Percentiles rank a stretch among this genome's conserved stretches.
phyloP scores from a whole-genome alignment of 2,797 vertebrate species.

The Chloroceryle inda region DNA sequence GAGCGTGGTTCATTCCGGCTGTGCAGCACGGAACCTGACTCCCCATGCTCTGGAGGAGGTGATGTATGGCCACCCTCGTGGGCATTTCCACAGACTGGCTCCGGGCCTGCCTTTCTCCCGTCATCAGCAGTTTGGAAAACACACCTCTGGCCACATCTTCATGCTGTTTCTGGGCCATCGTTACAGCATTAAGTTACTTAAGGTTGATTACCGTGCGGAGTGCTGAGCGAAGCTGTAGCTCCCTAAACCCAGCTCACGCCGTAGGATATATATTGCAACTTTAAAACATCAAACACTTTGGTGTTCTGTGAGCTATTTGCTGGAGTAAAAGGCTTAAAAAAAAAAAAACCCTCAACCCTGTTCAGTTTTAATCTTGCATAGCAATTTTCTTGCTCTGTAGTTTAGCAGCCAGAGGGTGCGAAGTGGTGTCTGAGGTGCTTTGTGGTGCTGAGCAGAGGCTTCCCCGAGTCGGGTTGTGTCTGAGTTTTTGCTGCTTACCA shows the following conservation, averaged over 20 bases:
- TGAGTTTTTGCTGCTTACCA: neutral
- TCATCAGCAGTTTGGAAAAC: slow-evolving; percentile 4
- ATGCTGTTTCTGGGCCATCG: neutral
- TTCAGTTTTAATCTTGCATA: neutral
- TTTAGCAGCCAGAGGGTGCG: neutral
- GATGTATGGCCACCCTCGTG: neutral
- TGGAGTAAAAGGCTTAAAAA: slow-evolving; percentile 18
- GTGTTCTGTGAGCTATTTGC: slow-evolving; percentile 53
- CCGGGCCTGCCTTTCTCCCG: neutral
- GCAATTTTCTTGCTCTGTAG: neutral
- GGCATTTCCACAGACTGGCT: neutral
- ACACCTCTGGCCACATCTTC: slow-evolving; percentile 1
- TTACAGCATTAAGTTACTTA: neutral
- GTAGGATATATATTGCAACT: neutral
- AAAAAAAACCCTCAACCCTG: no score
- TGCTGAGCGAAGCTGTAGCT: neutral
- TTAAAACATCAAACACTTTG: slow-evolving; percentile 53
- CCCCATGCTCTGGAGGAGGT: neutral
- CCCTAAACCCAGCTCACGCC: neutral
- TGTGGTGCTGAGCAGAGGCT: neutral
- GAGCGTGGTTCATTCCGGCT: neutral
- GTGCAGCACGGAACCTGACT: neutral
- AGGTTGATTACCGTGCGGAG: slow-evolving; percentile 18
- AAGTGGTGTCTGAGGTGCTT: neutral
- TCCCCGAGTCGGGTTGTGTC: neutral